Percentiles rank a stretch among this genome's conserved stretches.
Conservation (phyloP, 2,888 invertebrate species). For the Melanotus villosus region DNA sequence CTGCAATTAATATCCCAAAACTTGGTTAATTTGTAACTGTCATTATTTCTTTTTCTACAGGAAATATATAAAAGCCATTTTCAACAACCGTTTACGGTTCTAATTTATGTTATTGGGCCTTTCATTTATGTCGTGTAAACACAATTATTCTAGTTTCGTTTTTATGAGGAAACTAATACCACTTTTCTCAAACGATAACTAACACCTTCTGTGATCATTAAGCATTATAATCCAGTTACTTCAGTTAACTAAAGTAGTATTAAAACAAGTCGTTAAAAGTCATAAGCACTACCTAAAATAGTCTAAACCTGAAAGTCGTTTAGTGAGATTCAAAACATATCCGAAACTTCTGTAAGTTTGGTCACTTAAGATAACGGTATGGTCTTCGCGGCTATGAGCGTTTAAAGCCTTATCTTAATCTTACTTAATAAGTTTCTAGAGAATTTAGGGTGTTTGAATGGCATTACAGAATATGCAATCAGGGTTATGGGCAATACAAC, state of each 20-base stretch:
- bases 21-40: constrained; percentile 48
- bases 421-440: constrained; percentile 50
- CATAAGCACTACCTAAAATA: too few species aligned
- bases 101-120: constrained; percentile 31
- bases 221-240: too few species aligned
- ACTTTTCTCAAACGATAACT: too few species aligned
- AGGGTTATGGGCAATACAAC: constrained; percentile 32
- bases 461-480: constrained; percentile 42
- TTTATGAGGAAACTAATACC: too few species aligned
- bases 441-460: constrained; percentile 40
- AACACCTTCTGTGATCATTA: too few species aligned
- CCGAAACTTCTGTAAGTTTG: constrained; percentile 45
- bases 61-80: constrained; percentile 34
- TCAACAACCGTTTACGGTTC: constrained; percentile 36
- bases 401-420: constrained; percentile 56
- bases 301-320: constrained; percentile 37
- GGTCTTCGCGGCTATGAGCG: constrained; percentile 48
- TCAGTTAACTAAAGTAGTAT: too few species aligned
- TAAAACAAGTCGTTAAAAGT: too few species aligned
- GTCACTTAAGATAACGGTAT: constrained; percentile 47
- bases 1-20: constrained; percentile 44
- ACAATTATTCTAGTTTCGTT: too few species aligned
- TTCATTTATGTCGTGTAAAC: too few species aligned
- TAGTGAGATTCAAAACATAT: constrained; percentile 42
- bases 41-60: constrained; percentile 33